Conservation (phyloP, 2,888 invertebrate species). For the Ectemnius lituratus region DNA sequence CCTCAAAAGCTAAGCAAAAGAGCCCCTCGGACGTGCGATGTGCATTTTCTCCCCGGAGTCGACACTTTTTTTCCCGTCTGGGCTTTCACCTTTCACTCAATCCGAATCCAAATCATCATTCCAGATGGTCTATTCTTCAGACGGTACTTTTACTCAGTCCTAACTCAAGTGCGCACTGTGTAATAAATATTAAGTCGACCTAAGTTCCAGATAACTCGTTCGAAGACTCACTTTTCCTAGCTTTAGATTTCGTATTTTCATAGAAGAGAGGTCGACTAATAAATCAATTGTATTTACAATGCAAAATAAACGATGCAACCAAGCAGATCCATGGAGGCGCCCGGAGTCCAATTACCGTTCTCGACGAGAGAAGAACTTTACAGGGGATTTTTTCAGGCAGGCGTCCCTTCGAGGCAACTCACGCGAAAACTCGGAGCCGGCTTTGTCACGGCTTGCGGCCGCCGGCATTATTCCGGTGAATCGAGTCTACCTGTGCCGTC, state of each 20-base stretch:
- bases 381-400: slow-evolving; percentile 10
- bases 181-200: too few relatives aligned
- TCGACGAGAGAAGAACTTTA: too few relatives aligned
- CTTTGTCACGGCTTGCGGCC: slow-evolving; percentile 10
- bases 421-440: slow-evolving; percentile 15
- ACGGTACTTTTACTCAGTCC: too few relatives aligned
- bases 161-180: too few relatives aligned
- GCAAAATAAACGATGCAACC: neutral
- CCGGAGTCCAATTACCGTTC: too few relatives aligned
- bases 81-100: neutral
- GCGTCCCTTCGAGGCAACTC: slow-evolving; percentile 15
- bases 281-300: neutral
- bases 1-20: slow-evolving; percentile 23
- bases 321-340: neutral
- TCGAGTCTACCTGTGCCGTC: slow-evolving; percentile 61
- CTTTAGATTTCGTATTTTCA: too few relatives aligned
- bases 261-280: too few relatives aligned
- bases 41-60: slow-evolving; percentile 18
- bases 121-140: too few relatives aligned
- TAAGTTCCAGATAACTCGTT: too few relatives aligned
- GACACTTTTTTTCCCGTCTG: neutral
- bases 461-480: slow-evolving; percentile 13
- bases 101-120: too few relatives aligned
- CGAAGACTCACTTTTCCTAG: too few relatives aligned
- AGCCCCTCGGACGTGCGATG: slow-evolving; percentile 30